Percentiles rank a stretch among this genome's conserved stretches.
Evolutionary conservation across 2,888 invertebrate genomes (phyloP).

Genomic region (Eueremaeus valkanovi): DNA sequence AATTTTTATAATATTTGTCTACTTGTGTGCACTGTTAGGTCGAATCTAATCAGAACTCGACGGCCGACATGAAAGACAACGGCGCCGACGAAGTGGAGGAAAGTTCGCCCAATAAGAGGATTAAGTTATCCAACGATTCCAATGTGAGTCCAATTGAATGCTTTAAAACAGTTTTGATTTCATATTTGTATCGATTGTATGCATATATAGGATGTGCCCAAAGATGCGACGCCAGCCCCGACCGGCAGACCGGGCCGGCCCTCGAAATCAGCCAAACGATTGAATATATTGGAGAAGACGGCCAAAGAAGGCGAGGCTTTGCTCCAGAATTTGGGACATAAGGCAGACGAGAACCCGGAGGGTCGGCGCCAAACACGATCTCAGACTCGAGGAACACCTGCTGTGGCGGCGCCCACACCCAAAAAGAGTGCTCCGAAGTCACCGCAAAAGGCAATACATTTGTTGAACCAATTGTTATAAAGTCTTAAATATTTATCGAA

Average conservation of each 20-base stretch:
- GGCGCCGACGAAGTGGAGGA: neutral
- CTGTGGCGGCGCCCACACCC: neutral
- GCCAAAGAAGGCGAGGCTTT: conserved; percentile 25
- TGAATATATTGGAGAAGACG: conserved; percentile 14
- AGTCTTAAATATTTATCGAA: too few relatives aligned
- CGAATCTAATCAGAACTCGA: neutral
- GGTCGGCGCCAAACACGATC: conserved; percentile 12
- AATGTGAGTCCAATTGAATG: neutral
- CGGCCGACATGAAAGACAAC: conserved; percentile 11
- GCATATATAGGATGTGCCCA: too few relatives aligned
- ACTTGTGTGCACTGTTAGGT: neutral
- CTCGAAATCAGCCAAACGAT: neutral
- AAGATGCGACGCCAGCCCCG: neutral
- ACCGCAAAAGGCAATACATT: conserved; percentile 11
- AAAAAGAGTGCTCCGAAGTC: neutral
- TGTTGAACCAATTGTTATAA: too few relatives aligned
- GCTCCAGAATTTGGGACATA: conserved; percentile 16
- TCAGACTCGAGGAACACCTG: conserved; percentile 9
- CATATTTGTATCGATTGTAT: too few relatives aligned
- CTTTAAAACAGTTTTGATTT: too few relatives aligned
- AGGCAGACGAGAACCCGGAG: conserved; percentile 1
- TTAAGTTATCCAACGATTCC: conserved; percentile 12
- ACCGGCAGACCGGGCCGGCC: neutral
- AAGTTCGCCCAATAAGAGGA: neutral
- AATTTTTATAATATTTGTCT: neutral